Evolutionary conservation across 1,140 invertebrate genomes (phyloP).

Genomic region (Ceratoteleas bidentatus): DNA sequence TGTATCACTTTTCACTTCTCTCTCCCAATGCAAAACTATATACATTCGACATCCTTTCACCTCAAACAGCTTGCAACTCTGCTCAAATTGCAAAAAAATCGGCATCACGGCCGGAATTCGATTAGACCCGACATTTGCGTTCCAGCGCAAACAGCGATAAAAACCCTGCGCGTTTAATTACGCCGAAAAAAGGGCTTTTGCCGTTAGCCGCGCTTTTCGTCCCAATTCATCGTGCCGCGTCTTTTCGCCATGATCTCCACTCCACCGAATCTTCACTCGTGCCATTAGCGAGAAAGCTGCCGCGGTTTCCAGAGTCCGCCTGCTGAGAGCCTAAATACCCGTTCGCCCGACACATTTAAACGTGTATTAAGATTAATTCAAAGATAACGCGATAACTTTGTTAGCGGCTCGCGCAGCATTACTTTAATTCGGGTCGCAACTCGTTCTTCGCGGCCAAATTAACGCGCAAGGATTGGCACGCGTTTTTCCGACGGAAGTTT

Average conservation of each 20-base stretch:
- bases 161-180: not conserved
- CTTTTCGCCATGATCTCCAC: too few species aligned
- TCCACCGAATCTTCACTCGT: constrained; percentile 3
- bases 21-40: too few species aligned
- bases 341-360: constrained; percentile 22
- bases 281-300: constrained; percentile 19
- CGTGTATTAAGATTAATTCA: constrained; percentile 33
- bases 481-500: not conserved
- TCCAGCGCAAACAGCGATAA: not conserved
- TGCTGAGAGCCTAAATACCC: constrained; percentile 23
- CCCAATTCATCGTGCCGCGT: not conserved
- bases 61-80: too few species aligned
- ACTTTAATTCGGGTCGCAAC: not conserved
- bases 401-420: not conserved
- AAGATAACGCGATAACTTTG: constrained; percentile 21
- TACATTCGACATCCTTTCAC: too few species aligned
- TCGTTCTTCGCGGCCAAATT: not conserved
- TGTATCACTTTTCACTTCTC: too few species aligned
- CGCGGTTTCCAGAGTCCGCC: constrained; percentile 9
- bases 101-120: not conserved
- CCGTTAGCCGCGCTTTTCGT: not conserved
- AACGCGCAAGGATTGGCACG: not conserved
- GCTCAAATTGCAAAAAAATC: not conserved
- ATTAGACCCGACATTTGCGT: not conserved
- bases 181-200: not conserved